phyloP scores from a whole-genome alignment of 2,113 vertebrate species.

The Prinia subflava region DNA sequence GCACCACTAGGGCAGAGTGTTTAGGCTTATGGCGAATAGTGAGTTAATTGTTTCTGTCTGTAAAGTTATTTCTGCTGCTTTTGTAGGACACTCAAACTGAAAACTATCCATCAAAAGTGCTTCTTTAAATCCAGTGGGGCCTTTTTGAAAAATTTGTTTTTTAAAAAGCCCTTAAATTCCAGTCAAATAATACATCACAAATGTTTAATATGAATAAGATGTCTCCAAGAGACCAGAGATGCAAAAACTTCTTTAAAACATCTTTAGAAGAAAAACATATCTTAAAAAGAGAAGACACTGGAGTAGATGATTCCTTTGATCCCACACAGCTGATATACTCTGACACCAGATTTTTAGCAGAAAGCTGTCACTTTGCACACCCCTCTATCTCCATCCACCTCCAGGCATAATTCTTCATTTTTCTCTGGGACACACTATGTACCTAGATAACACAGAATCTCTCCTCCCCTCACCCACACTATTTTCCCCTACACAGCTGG shows the following conservation, averaged over 20 bases:
- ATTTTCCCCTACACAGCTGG: background rate
- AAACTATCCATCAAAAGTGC: background rate
- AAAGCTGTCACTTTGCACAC: background rate
- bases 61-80: background rate
- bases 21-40: background rate
- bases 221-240: background rate
- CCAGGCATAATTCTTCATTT: background rate
- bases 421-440: background rate
- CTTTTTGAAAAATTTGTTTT: background rate
- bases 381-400: background rate
- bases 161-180: background rate
- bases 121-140: background rate
- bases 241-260: background rate
- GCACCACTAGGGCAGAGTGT: background rate
- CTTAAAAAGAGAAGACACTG: background rate
- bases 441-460: background rate
- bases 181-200: background rate
- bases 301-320: background rate
- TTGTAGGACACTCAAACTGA: background rate
- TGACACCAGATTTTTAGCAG: background rate
- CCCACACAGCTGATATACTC: background rate
- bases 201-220: background rate
- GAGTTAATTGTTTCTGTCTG: background rate
- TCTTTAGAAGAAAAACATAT: background rate
- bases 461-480: background rate